A percentile compares a stretch with the other conserved stretches of the same genome.
These are phyloP conservation scores for Dioctria rufipes DNA, from an alignment of 2,888 invertebrate species.

Conservation along the genomic window DNA sequence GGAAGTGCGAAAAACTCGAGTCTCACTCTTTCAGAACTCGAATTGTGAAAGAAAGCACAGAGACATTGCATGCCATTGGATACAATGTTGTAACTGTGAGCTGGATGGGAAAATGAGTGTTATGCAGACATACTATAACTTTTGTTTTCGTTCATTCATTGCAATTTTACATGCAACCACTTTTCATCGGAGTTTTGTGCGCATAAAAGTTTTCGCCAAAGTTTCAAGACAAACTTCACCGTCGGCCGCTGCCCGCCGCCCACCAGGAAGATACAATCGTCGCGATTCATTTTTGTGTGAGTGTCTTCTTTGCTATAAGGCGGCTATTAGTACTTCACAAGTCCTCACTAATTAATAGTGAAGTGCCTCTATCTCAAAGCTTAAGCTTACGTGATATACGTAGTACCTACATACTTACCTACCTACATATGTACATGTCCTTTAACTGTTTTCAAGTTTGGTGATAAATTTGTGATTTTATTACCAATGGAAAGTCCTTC, in stretches of 20 bases:
- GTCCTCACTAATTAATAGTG: conserved; percentile 51
- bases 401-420: no score
- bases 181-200: conserved; percentile 17
- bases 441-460: conserved; percentile 24
- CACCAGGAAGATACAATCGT: conserved; percentile 32
- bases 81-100: neutral
- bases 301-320: no score
- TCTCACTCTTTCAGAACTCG: conserved; percentile 4
- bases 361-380: conserved; percentile 11
- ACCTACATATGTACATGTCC: neutral
- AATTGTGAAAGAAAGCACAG: neutral
- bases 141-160: conserved; percentile 52
- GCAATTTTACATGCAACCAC: conserved; percentile 55
- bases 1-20: conserved; percentile 12
- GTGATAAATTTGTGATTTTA: conserved; percentile 14
- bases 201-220: conserved; percentile 37
- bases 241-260: neutral
- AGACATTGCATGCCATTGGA: conserved; percentile 26
- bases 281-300: conserved; percentile 7
- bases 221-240: conserved; percentile 40
- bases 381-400: conserved; percentile 2
- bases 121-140: conserved; percentile 37
- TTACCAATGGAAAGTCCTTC: neutral
- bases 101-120: conserved; percentile 31
- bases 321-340: conserved; percentile 40